These are phyloP conservation scores for Himalopsyche kuldschensis DNA, from an alignment of 2,888 invertebrate species.

Conservation along the genomic window DNA sequence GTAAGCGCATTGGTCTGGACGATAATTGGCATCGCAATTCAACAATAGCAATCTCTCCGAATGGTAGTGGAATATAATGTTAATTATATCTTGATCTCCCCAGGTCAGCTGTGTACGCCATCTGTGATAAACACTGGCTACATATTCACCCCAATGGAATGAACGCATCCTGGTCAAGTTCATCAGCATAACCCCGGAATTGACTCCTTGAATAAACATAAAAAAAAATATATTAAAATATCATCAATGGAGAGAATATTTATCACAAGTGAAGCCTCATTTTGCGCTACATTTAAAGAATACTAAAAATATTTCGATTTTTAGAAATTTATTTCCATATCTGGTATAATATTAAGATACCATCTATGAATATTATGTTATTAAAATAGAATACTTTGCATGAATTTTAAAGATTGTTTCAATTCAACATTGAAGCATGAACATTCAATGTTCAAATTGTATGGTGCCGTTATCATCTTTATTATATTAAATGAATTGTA, in stretches of 20 bases:
- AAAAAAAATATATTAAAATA: neutral
- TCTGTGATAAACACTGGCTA: slow-evolving; percentile 81
- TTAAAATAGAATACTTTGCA: no score
- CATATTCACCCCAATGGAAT: slow-evolving; percentile 83
- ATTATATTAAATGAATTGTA: no score
- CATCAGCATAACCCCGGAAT: slow-evolving; percentile 98
- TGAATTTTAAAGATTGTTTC: no score
- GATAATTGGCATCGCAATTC: slow-evolving; percentile 87
- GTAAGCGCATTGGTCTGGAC: slow-evolving; percentile 96
- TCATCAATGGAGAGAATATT: neutral
- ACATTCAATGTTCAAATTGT: no score
- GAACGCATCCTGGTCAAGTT: slow-evolving; percentile 88
- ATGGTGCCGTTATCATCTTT: no score
- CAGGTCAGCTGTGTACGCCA: slow-evolving; percentile 87
- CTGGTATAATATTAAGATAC: no score
- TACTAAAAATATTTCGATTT: no score
- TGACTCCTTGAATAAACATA: slow-evolving; percentile 68
- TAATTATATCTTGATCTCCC: slow-evolving; percentile 96
- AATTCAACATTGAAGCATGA: no score
- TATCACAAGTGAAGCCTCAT: neutral
- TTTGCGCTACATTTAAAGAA: neutral
- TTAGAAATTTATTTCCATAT: no score
- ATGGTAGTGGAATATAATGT: slow-evolving; percentile 85
- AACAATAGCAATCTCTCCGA: slow-evolving; percentile 75
- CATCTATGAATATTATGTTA: neutral